Evolutionary conservation across 2,797 vertebrate species (phyloP), one percentile per base, ranked within the genome.

Genomic region (Poecilia picta): DNA sequence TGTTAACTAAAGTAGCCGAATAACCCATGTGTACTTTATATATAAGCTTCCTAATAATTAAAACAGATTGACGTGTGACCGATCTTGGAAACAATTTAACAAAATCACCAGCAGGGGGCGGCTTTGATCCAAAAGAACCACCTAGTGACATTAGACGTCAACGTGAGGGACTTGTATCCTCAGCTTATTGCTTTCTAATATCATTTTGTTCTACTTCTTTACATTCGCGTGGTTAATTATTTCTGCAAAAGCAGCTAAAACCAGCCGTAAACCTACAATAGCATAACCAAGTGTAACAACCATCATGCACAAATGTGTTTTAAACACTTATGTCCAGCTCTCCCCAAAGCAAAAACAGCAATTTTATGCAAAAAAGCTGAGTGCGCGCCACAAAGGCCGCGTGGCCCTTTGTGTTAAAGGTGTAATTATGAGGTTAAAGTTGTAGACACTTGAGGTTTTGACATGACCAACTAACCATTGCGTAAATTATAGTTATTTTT

Each of bases 81-180:
- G 31, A 31, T 31, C 31, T 78, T 5, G n/a, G 28, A 31, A 23
- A 31, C 81, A 89, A 16, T 86, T 81, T 39, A 76, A 74, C 4
- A 66, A 25, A 23, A n/a, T 76, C 8, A 31, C 94, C 94, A 91
- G 85, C 86, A 94, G 94, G 87, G 89, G 93, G 92, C 71, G 85
- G 72, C 43, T 86, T 84, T 89, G 91, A 79, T 75, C 85, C 73
- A 84, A 77, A 15, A 81, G 70, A 83, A 20, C 45, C 49, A 5
- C 25, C 47, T 39, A 12, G 25, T 46, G 51, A 13, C 11, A 55
- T 28, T 55, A 59, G 5, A 31, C 25, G 53, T 47, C 46, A 72
- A 13, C 53, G 41, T 33, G 39, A 43, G 66, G 39, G 23, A 11
- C 2, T 43, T 70, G 20, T 41, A n/a, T 74, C 10, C n/a, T 31